Evolutionary conservation across 2,888 invertebrate species (phyloP).

Genomic region (Agrenia bidenticulata): DNA sequence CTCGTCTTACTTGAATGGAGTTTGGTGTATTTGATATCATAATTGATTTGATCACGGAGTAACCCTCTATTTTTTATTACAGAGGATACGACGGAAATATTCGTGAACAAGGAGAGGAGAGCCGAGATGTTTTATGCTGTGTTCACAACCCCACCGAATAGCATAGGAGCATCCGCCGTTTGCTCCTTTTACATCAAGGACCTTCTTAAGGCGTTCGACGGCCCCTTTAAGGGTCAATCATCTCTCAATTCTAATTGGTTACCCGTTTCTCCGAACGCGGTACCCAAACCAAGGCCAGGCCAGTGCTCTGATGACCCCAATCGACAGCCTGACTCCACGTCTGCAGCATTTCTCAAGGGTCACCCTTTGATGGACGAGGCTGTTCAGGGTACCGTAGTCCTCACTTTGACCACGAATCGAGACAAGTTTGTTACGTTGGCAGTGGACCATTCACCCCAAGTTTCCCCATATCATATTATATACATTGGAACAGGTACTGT

Average conservation of each 20-base stretch:
- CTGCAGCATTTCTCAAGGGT: conserved; percentile 89
- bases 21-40: background rate
- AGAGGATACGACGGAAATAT: conserved; percentile 51
- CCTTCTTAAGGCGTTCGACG: conserved; percentile 83
- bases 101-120: conserved; percentile 39
- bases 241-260: conserved; percentile 88
- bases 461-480: conserved; percentile 87
- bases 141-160: conserved; percentile 90
- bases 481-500: conserved; percentile 83
- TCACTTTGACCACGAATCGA: conserved; percentile 77
- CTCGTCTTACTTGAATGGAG: too few species aligned
- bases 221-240: conserved; percentile 86
- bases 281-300: conserved; percentile 81
- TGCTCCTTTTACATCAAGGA: conserved; percentile 89
- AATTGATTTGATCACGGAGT: background rate
- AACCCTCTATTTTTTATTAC: background rate
- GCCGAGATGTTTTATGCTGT: conserved; percentile 81
- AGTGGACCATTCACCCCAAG: conserved; percentile 78
- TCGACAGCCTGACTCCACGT: conserved; percentile 73
- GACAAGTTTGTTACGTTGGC: conserved; percentile 89
- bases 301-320: conserved; percentile 87
- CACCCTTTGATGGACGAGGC: conserved; percentile 95
- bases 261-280: conserved; percentile 70
- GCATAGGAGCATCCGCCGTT: conserved; percentile 91
- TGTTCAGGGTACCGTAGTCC: conserved; percentile 80